Evolutionary conservation across 2,888 invertebrate genomes (phyloP).

Genomic region (Melipona beecheii): DNA sequence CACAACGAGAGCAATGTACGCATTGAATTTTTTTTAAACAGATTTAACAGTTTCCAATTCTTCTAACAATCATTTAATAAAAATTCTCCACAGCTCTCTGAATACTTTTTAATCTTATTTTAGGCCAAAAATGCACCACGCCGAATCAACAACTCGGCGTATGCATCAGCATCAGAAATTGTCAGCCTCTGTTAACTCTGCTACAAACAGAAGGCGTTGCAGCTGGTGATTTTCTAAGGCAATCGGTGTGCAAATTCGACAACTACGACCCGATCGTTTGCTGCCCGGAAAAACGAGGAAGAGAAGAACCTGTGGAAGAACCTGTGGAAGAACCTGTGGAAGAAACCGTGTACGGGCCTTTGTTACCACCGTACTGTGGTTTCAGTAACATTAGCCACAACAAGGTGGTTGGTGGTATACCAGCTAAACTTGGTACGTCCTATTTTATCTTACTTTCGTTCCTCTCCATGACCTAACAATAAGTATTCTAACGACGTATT

Average conservation of each 20-base stretch:
- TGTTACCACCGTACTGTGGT: slow-evolving; percentile 86
- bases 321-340: neutral
- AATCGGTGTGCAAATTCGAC: slow-evolving; percentile 89
- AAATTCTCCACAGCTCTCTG: neutral
- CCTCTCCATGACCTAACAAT: neutral
- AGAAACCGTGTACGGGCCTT: slow-evolving; percentile 64
- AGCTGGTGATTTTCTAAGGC: slow-evolving; percentile 86
- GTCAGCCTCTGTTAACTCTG: slow-evolving; percentile 85
- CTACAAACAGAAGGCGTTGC: slow-evolving; percentile 83
- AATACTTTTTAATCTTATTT: neutral
- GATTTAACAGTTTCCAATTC: too few relatives aligned
- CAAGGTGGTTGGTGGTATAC: slow-evolving; percentile 90
- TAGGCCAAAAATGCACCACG: slow-evolving; percentile 83
- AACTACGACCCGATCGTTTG: slow-evolving; percentile 88
- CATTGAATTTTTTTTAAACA: too few relatives aligned
- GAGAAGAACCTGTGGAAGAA: neutral
- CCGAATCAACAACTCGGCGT: slow-evolving; percentile 84
- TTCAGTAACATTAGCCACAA: slow-evolving; percentile 85
- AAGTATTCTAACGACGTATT: neutral
- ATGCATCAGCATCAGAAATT: slow-evolving; percentile 86
- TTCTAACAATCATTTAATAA: too few relatives aligned
- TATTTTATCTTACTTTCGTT: neutral
- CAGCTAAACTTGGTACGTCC: slow-evolving; percentile 87
- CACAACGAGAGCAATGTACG: too few relatives aligned
- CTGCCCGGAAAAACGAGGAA: slow-evolving; percentile 79